Conservation (phyloP, 2,797 vertebrate genomes). For the Phrynocephalus vlangalii region DNA sequence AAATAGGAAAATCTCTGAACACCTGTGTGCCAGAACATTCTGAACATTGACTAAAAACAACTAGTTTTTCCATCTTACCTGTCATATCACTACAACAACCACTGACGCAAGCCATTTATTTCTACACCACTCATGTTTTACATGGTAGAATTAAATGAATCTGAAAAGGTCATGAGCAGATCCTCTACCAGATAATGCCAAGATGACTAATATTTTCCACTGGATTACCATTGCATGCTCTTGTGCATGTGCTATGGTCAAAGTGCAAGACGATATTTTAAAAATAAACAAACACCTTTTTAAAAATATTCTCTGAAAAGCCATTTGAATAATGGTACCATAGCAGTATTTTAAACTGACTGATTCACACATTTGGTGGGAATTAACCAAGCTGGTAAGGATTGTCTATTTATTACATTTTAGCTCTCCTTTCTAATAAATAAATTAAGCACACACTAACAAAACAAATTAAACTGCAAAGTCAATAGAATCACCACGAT, state of each 20-base stretch:
- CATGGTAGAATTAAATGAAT: constrained; percentile 75
- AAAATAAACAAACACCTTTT: constrained; percentile 46
- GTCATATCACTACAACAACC: constrained; percentile 74
- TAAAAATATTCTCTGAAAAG: constrained; percentile 58
- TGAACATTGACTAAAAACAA: constrained; percentile 61
- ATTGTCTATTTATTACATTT: too few relatives aligned
- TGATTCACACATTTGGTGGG: too few relatives aligned
- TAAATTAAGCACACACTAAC: background rate
- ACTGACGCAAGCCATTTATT: constrained; percentile 74
- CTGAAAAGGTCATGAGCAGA: constrained; percentile 75
- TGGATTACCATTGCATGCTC: constrained; percentile 65
- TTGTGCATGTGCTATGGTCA: constrained; percentile 15
- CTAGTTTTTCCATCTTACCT: constrained; percentile 64
- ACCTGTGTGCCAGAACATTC: constrained; percentile 52
- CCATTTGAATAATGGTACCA: constrained; percentile 4
- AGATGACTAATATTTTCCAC: constrained; percentile 72
- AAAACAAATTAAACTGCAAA: background rate
- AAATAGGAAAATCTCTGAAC: constrained; percentile 47
- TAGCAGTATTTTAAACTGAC: background rate
- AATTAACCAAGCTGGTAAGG: too few relatives aligned
- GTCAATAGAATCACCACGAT: too few relatives aligned
- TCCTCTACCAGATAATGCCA: constrained; percentile 74
- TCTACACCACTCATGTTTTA: constrained; percentile 65
- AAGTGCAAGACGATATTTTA: constrained; percentile 51
- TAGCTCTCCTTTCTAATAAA: too few relatives aligned